Base-by-base conservation (phyloP, 2,797 vertebrate genomes). In the Craterocephalus amniculus region DNA sequence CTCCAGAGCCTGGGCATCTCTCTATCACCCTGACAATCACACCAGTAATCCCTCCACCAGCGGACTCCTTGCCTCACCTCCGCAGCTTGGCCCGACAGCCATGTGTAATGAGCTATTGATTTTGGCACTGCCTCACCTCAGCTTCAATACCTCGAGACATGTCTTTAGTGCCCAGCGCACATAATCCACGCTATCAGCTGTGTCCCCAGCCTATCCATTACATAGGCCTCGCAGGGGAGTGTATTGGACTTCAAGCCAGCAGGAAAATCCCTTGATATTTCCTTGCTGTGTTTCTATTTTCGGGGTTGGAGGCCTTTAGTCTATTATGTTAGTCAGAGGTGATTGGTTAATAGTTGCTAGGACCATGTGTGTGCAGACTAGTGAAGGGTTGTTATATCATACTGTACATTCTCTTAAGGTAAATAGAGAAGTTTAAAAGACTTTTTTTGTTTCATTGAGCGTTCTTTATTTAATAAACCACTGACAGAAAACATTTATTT, bases 71-170 rank as follows among this genome's bases (percentile, higher is more conserved):
- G 79, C 70, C 67, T 78, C 31, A 48, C 84, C 79, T 87, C 63
- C 9, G 1, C 2, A 24, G 74, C 75, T 67, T n/a, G 78, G 58
- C 74, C 86, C 64, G 69, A 91, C 82, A 89, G 79, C 78, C 63
- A 77, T 18, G 45, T 85, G 83, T 94, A 94, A 94, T 93, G 89
- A 94, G 90, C 90, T 94, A 94, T 94, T 92, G 93, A 95, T 94
- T 88, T 83, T 75, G 63, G 72, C 74, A 78, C 67, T 83, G 86
- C 78, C 80, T 90, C 72, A 40, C 81, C 59, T 13, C 80, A 61
- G 80, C 87, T 72, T 80, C 87, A 83, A 84, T 89, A 77, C 81
- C 80, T 81, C 51, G 54, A 87, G 80, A 88, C 76, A 43, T 87
- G 87, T 89, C 88, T 90, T 92, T 85, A 88, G 85, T 80, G 79